These are phyloP conservation scores for Ginglymostoma cirratum DNA, from an alignment of 2,113 vertebrate genomes.

Conservation along the genomic window DNA sequence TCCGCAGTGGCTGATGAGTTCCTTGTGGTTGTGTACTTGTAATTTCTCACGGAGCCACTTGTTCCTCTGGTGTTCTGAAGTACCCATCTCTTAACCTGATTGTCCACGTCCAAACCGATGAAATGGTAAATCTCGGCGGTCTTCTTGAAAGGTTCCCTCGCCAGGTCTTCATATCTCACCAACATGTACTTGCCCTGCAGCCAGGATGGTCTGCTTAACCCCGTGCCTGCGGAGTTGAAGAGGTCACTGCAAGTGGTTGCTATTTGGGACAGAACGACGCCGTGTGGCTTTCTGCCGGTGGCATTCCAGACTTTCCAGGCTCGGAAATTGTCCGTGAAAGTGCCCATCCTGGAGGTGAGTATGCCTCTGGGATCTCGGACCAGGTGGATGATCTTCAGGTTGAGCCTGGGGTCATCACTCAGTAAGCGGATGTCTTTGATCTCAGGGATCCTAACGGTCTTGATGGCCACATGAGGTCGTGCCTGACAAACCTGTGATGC, in stretches of 20 bases:
- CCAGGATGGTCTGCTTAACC: conserved; percentile 56
- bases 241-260: conserved; percentile 62
- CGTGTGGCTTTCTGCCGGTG: conserved; percentile 57
- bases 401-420: conserved; percentile 63
- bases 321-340: conserved; percentile 58
- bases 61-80: conserved; percentile 59
- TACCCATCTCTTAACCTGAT: conserved; percentile 59
- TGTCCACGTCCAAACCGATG: conserved; percentile 56
- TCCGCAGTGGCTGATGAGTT: conserved; percentile 60
- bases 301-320: conserved; percentile 70
- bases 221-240: conserved; percentile 53
- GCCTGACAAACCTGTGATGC: conserved; percentile 57
- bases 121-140: conserved; percentile 62
- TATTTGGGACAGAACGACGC: conserved; percentile 61
- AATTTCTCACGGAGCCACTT: conserved; percentile 49
- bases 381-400: conserved; percentile 66
- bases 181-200: conserved; percentile 62
- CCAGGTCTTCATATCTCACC: conserved; percentile 68
- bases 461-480: conserved; percentile 56
- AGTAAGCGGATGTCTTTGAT: conserved; percentile 61
- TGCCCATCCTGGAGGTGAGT: conserved; percentile 62
- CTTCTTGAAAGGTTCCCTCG: conserved; percentile 55
- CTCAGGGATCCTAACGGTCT: conserved; percentile 63
- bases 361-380: conserved; percentile 73
- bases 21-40: conserved; percentile 61